A percentile compares a stretch with the other conserved stretches of the same genome.
phyloP scores from a whole-genome alignment of 2,888 invertebrate genomes.

The Strigamia transsilvanica region DNA sequence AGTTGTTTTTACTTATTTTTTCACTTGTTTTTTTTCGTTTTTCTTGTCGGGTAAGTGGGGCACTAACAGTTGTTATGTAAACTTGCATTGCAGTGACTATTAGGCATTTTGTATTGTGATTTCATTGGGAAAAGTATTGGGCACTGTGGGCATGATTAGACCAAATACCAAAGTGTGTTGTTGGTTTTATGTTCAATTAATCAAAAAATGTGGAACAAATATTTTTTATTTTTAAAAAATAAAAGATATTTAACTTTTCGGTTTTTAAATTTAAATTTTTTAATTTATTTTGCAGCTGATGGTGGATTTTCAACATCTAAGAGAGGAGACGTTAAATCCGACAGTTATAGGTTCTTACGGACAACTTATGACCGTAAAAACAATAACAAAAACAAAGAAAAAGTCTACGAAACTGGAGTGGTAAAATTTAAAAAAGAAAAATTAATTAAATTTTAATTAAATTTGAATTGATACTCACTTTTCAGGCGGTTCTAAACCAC shows the following conservation, averaged over 20 bases:
- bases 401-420: conserved; percentile 47
- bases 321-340: conserved; percentile 52
- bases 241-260: too few relatives aligned
- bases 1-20: background rate
- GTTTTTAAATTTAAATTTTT: background rate
- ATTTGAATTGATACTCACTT: background rate
- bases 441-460: too few relatives aligned
- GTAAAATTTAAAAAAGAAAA: conserved; percentile 8
- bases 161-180: background rate
- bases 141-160: too few relatives aligned
- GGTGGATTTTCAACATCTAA: conserved; percentile 9
- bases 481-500: conserved; percentile 52
- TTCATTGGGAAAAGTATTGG: too few relatives aligned
- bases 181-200: background rate
- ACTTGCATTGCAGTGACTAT: background rate
- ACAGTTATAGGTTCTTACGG: conserved; percentile 50
- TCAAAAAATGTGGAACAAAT: background rate
- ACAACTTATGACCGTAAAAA: conserved; percentile 26
- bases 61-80: background rate
- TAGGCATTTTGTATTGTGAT: too few relatives aligned
- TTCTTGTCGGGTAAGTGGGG: background rate
- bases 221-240: too few relatives aligned
- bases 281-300: background rate
- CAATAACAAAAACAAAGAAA: conserved; percentile 38
- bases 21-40: background rate